Evolutionary conservation across 2,797 vertebrate genomes (phyloP).

Genomic region (Bradypus variegatus): DNA sequence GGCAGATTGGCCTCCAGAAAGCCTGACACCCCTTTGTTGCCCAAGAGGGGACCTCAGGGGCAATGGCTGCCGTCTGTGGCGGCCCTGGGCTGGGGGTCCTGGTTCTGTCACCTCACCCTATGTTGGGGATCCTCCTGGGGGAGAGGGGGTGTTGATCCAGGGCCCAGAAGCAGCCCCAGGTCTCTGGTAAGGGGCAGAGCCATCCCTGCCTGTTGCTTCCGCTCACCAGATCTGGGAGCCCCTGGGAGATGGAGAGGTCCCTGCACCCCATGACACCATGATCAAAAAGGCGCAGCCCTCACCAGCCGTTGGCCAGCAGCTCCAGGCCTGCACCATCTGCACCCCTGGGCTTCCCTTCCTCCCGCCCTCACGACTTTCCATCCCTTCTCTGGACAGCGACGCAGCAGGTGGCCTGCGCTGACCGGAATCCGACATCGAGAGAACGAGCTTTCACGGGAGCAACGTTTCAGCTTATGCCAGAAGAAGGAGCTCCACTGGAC

Average conservation of each 20-base stretch:
- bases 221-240: neutral
- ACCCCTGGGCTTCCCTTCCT: neutral
- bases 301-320: accelerated
- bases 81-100: neutral
- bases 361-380: neutral
- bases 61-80: no score
- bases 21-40: neutral
- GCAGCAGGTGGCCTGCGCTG: neutral
- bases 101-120: neutral
- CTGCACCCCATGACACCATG: accelerated
- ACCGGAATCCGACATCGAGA: neutral
- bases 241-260: neutral
- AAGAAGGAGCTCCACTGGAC: neutral
- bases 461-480: neutral
- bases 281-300: no score
- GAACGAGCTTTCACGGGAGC: neutral
- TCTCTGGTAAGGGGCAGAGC: neutral
- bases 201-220: accelerated
- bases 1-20: neutral
- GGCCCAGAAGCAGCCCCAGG: accelerated
- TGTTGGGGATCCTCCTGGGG: neutral
- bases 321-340: no score
- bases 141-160: neutral
- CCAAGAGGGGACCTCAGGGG: neutral
- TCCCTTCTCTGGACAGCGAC: neutral